Percentiles rank a stretch among this genome's conserved stretches.
These are phyloP conservation scores for Polymixis flavicincta DNA, from an alignment of 2,888 invertebrate species.

Conservation along the genomic window DNA sequence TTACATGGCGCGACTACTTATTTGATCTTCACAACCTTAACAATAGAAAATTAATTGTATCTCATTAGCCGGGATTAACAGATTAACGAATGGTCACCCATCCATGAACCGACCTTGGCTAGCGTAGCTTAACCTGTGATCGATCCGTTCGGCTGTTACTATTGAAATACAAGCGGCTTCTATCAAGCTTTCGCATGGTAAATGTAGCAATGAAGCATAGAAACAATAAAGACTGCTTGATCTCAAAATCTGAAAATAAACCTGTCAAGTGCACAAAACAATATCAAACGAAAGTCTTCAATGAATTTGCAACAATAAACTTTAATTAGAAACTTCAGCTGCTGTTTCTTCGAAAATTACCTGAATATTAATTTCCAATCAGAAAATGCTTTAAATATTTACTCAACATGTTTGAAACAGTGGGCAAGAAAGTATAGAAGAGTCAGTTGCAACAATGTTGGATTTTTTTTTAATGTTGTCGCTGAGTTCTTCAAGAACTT, in stretches of 20 bases:
- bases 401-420: constrained; percentile 23
- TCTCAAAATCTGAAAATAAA: constrained; percentile 3
- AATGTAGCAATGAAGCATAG: not conserved
- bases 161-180: not conserved
- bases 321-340: constrained; percentile 44
- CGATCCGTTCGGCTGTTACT: not conserved
- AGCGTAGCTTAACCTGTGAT: not conserved
- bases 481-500: too few relatives aligned
- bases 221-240: not conserved
- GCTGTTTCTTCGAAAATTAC: constrained; percentile 47
- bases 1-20: too few relatives aligned
- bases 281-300: constrained; percentile 30
- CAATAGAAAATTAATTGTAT: too few relatives aligned
- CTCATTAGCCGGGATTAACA: too few relatives aligned
- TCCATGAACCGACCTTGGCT: not conserved
- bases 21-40: too few relatives aligned
- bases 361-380: constrained; percentile 59
- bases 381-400: constrained; percentile 46
- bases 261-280: constrained; percentile 22
- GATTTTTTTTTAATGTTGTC: too few relatives aligned
- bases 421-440: not conserved
- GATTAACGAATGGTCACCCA: too few relatives aligned
- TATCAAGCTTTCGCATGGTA: not conserved
- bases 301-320: constrained; percentile 39
- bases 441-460: not conserved